Conservation (phyloP, 2,797 vertebrate species). For the Orestias chungarensis region DNA sequence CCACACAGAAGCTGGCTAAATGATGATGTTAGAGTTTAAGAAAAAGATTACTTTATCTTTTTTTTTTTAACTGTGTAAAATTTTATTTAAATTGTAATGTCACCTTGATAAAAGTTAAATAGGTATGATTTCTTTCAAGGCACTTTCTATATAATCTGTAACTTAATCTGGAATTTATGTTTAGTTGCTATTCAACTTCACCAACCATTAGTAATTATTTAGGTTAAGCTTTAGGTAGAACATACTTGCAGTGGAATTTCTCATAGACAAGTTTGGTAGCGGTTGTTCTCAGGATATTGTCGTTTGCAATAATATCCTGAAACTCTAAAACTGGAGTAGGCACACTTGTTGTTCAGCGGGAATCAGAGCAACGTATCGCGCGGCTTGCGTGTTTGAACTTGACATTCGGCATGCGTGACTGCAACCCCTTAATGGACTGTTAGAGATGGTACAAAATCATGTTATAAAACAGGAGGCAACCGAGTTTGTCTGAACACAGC, state of each 20-base stretch:
- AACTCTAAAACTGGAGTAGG: slow-evolving; percentile 38
- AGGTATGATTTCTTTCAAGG: no score
- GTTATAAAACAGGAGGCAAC: background rate
- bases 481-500: background rate
- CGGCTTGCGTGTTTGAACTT: slow-evolving; percentile 23
- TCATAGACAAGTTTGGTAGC: background rate
- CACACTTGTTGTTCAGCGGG: slow-evolving; percentile 17
- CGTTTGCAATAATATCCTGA: slow-evolving; percentile 58
- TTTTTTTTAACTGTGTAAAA: background rate
- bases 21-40: background rate
- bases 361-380: slow-evolving; percentile 19
- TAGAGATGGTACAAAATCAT: background rate
- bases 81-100: background rate
- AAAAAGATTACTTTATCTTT: background rate
- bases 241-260: background rate
- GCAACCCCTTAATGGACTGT: background rate
- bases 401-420: background rate
- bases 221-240: background rate
- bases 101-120: no score
- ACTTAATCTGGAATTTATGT: background rate
- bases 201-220: background rate
- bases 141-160: background rate
- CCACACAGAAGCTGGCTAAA: no score
- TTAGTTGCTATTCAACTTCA: background rate
- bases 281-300: background rate